Evolutionary conservation across 2,797 vertebrate species (phyloP), one percentile per base, ranked within the genome.

Genomic region (Octomys mimax): DNA sequence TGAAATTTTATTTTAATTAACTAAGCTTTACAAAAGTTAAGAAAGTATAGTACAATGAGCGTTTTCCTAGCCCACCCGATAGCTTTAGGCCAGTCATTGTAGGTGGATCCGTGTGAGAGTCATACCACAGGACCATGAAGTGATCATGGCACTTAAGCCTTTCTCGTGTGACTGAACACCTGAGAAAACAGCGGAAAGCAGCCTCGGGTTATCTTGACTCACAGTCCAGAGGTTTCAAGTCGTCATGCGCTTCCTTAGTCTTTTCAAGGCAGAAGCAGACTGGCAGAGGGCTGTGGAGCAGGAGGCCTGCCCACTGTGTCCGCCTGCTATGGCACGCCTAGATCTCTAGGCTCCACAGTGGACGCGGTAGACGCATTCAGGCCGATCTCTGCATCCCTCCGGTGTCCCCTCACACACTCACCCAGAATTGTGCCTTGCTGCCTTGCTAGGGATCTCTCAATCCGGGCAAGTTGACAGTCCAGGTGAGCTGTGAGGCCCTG

Each of bases 1-100:
- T 91, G 26, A 82, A 91, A 87, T 46, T 82, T 75, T 92, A 77
- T 93, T 87, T 52, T 75, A 79, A 75, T 49, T 89, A 33, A 81
- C 66, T 80, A 93, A 81, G 18, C 24, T 78, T 94, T 70, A 54
- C 0, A 31, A 61, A 91, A 68, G 10, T 59, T 92, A 70, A 70
- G 73, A 49, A 79, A 85, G 10, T 62, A 88, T 85, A 66, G 46
- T 62, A 68, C 8, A 94, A 6, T 39, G 39, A 89, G 36, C 12
- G n/a, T 36, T 64, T 1, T 2, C 5, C 10, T 80, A 19, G 19
- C 36, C 39, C 42, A 16, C 36, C 54, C 39, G 19, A 5, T 18
- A 42, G 49, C 18, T 92, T 91, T 85, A 84, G 78, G 61, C 46
- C 36, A 64, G 83, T 57, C 22, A 59, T 18, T 36, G 8, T 71